phyloP scores from a whole-genome alignment of 2,113 vertebrate species.

The Muntiacus reevesi region DNA sequence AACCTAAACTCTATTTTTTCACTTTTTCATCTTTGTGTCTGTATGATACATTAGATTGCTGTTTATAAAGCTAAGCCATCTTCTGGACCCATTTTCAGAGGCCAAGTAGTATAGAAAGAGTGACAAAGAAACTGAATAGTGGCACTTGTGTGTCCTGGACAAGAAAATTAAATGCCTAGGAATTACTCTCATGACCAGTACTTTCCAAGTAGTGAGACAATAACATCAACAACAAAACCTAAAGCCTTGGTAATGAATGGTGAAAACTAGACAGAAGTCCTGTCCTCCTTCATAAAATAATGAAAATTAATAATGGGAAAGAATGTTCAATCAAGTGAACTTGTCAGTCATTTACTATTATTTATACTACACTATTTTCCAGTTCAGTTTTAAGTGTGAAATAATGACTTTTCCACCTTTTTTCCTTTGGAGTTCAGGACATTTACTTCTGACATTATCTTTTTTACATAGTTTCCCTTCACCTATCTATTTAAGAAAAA shows the following conservation, averaged over 20 bases:
- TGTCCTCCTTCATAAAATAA: neutral
- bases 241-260: neutral
- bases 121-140: neutral
- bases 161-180: neutral
- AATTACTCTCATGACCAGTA: neutral
- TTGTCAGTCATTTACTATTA: neutral
- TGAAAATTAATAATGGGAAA: neutral
- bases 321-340: neutral
- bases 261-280: neutral
- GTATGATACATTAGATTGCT: neutral
- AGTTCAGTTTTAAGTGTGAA: neutral
- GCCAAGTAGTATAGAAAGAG: neutral
- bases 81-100: neutral
- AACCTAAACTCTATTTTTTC: neutral
- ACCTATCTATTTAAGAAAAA: neutral
- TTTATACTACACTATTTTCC: neutral
- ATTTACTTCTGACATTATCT: neutral
- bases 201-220: neutral
- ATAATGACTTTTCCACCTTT: neutral
- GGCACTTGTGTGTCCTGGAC: neutral
- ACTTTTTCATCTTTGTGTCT: neutral
- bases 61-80: neutral
- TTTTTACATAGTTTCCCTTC: neutral
- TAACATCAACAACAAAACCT: neutral
- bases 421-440: accelerated